A percentile compares a stretch with the other conserved stretches of the same genome.
phyloP scores from a whole-genome alignment of 2,113 vertebrate genomes.

The Zapornia atra region DNA sequence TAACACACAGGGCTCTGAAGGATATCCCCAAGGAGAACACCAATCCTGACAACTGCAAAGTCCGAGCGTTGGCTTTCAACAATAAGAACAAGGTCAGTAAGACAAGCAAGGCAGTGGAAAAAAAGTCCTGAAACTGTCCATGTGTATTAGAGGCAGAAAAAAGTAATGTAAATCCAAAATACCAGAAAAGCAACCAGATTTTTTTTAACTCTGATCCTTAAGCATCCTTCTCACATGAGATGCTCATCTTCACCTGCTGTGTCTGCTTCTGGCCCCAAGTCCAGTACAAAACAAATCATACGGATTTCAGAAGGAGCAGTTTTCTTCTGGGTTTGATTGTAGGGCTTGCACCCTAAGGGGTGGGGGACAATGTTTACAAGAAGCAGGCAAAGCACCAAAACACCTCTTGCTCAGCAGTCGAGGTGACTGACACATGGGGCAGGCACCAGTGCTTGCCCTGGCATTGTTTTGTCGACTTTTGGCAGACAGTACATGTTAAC shows the following conservation, averaged over 20 bases:
- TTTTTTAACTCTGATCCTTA: background rate
- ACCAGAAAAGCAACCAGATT: background rate
- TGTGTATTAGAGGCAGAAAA: background rate
- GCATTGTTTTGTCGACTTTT: background rate
- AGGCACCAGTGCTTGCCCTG: background rate
- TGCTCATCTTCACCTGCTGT: accelerated
- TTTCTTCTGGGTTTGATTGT: background rate
- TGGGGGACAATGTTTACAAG: background rate
- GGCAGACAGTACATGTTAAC: background rate
- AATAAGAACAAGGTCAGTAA: conserved; percentile 89
- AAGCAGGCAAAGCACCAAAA: background rate
- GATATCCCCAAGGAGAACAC: conserved; percentile 97
- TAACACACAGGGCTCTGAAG: conserved; percentile 92
- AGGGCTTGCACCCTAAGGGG: background rate
- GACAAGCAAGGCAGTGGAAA: background rate
- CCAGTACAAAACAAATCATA: background rate
- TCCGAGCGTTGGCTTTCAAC: conserved; percentile 96
- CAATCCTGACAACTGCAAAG: conserved; percentile 96
- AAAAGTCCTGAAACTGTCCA: background rate
- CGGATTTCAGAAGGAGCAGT: background rate
- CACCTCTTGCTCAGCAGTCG: background rate
- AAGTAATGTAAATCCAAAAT: background rate
- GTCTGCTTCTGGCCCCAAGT: background rate
- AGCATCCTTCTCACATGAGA: background rate
- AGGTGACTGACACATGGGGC: background rate